These are phyloP conservation scores for Sesamia nonagrioides DNA, from an alignment of 1,140 invertebrate genomes.

Conservation along the genomic window DNA sequence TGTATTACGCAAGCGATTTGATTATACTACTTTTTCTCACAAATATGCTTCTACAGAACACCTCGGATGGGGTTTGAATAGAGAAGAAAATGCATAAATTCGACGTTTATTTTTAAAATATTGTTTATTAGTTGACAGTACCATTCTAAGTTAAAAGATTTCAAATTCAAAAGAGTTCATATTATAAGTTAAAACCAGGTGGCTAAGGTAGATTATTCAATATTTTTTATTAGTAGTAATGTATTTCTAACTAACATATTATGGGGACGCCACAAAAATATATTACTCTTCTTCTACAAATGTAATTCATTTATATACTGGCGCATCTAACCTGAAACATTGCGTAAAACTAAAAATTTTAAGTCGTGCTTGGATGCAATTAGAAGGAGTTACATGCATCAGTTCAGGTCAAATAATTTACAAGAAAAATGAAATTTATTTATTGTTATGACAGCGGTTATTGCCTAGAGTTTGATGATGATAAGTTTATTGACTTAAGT, in stretches of 20 bases:
- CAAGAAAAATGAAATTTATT: too few species aligned
- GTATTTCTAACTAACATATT: too few species aligned
- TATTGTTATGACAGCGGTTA: too few species aligned
- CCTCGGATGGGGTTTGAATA: constrained; percentile 57
- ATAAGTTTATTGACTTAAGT: not conserved
- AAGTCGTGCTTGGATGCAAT: too few species aligned
- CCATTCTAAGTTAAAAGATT: not conserved
- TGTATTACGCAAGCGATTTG: constrained; percentile 69
- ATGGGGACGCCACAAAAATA: too few species aligned
- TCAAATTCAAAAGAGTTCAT: not conserved
- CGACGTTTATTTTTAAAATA: not conserved
- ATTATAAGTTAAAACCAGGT: not conserved
- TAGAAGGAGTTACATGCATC: too few species aligned
- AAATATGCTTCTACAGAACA: constrained; percentile 58
- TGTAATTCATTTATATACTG: too few species aligned
- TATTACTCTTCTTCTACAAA: too few species aligned
- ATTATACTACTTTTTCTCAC: constrained; percentile 61
- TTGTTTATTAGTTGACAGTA: not conserved
- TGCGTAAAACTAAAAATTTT: too few species aligned
- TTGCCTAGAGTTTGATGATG: not conserved
- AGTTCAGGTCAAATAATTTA: too few species aligned
- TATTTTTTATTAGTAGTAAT: too few species aligned
- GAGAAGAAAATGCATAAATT: not conserved
- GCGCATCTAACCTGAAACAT: too few species aligned
- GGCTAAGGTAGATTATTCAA: not conserved